Percentiles rank a stretch among this genome's conserved stretches.
These are phyloP conservation scores for Urocyon cinereoargenteus DNA, from an alignment of 2,797 vertebrate species.

Conservation along the genomic window DNA sequence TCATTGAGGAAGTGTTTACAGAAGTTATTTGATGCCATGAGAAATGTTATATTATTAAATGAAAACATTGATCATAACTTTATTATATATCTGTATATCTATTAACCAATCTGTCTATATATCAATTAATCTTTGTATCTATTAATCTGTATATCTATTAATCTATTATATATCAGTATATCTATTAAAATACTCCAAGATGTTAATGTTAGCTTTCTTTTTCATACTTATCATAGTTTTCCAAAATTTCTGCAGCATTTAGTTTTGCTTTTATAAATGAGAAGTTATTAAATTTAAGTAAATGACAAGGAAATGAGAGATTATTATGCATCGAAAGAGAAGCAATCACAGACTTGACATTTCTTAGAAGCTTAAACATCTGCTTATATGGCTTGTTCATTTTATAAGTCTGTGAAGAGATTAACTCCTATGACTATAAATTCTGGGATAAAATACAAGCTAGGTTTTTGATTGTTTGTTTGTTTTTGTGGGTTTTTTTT, in stretches of 20 bases:
- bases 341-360: not conserved
- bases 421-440: not conserved
- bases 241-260: not conserved
- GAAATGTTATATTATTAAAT: slow-evolving; percentile 2
- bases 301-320: slow-evolving; percentile 32
- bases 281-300: slow-evolving; percentile 44
- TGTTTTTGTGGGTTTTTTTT: not conserved
- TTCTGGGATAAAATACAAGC: not conserved
- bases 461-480: not conserved
- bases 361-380: not conserved
- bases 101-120: not conserved
- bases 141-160: not conserved
- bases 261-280: slow-evolving; percentile 52
- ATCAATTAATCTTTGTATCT: no score
- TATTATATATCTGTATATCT: not conserved
- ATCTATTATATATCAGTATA: not conserved
- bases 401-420: slow-evolving; percentile 28
- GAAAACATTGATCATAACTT: slow-evolving; percentile 37
- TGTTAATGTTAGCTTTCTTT: slow-evolving; percentile 41
- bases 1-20: not conserved
- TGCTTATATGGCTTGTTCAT: not conserved
- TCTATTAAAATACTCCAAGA: not conserved
- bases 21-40: not conserved
- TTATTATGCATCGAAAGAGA: not conserved
- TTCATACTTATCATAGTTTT: not conserved